Evolutionary conservation across 2,113 vertebrate species (phyloP).

Genomic region (Heptranchias perlo): DNA sequence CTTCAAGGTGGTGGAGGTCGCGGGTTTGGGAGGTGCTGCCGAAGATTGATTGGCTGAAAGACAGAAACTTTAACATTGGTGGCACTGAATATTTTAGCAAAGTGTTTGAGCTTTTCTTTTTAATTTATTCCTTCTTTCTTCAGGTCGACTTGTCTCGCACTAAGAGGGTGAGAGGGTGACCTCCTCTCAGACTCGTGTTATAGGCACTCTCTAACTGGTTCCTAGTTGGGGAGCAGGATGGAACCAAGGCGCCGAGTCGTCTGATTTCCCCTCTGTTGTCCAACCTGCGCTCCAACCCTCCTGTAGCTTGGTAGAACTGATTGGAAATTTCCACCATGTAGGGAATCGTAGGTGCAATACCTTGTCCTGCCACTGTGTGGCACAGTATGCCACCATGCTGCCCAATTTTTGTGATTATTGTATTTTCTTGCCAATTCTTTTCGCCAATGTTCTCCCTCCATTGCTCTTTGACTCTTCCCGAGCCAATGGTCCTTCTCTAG

Average conservation of each 20-base stretch:
- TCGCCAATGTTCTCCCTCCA: not conserved
- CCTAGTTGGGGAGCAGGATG: not conserved
- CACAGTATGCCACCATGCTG: slow-evolving; percentile 13
- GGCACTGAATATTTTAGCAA: not conserved
- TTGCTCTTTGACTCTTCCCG: not conserved
- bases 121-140: not conserved
- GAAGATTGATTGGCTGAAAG: not conserved
- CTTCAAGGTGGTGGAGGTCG: no score
- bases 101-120: not conserved
- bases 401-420: no score
- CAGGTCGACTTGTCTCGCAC: no score
- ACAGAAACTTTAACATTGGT: not conserved
- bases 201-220: not conserved
- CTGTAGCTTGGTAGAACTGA: no score
- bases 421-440: not conserved
- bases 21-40: not conserved
- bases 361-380: slow-evolving; percentile 6
- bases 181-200: not conserved
- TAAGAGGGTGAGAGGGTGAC: not conserved
- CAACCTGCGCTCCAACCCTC: not conserved
- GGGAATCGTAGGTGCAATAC: not conserved
- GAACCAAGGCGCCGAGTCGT: not conserved
- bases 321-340: not conserved
- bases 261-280: not conserved
- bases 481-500: not conserved